These are phyloP conservation scores for Dendrolimus kikuchii DNA, from an alignment of 1,140 invertebrate species.

Conservation along the genomic window DNA sequence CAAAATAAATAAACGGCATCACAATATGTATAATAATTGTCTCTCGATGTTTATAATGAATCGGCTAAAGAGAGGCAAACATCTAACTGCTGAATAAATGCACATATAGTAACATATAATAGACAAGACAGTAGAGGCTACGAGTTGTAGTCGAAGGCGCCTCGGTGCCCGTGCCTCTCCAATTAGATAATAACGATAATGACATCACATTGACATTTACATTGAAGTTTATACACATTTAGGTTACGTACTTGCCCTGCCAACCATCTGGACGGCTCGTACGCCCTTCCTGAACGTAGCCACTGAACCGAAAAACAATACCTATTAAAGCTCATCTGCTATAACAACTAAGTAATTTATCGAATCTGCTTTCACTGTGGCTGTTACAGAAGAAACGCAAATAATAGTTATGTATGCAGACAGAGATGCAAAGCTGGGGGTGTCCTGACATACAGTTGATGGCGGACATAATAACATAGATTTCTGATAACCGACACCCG, in stretches of 20 bases:
- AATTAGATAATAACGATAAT: slow-evolving; percentile 25
- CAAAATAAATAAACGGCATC: slow-evolving; percentile 61
- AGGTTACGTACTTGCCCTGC: slow-evolving; percentile 95
- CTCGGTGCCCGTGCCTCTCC: no score
- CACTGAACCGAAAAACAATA: slow-evolving; percentile 82
- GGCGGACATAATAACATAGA: slow-evolving; percentile 7
- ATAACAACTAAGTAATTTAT: slow-evolving; percentile 22
- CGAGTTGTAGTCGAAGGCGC: slow-evolving; percentile 21
- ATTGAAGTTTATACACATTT: slow-evolving; percentile 49
- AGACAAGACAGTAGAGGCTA: slow-evolving; percentile 66
- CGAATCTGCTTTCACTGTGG: slow-evolving; percentile 21
- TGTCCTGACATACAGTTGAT: slow-evolving; percentile 16
- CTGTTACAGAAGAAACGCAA: slow-evolving; percentile 32
- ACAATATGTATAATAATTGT: slow-evolving; percentile 31
- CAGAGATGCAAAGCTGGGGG: slow-evolving; percentile 53
- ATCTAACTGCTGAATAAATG: slow-evolving; percentile 66
- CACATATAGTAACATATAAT: slow-evolving; percentile 62
- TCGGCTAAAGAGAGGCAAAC: slow-evolving; percentile 63
- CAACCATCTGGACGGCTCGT: slow-evolving; percentile 97
- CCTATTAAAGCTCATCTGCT: slow-evolving; percentile 45
- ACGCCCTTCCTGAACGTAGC: slow-evolving; percentile 99
- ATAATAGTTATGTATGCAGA: slow-evolving; percentile 46
- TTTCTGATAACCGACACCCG: slow-evolving; percentile 24
- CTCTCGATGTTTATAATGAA: slow-evolving; percentile 50
- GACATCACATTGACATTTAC: slow-evolving; percentile 65